A percentile compares a stretch with the other conserved stretches of the same genome.
Conservation (phyloP, 2,113 vertebrate species). For the Smithornis capensis region DNA sequence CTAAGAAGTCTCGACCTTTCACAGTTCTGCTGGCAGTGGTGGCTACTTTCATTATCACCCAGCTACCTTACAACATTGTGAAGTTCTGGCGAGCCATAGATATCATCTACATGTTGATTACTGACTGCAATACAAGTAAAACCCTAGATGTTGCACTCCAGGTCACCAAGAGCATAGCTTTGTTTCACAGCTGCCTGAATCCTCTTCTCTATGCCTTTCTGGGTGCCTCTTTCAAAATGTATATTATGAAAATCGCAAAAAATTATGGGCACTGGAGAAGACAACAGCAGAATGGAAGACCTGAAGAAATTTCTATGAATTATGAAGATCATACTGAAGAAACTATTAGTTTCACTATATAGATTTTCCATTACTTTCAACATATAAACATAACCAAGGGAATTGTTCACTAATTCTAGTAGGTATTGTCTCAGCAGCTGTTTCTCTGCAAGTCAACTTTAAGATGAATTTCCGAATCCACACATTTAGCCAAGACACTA, state of each 20-base stretch:
- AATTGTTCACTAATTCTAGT: neutral
- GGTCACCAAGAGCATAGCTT: conserved; percentile 85
- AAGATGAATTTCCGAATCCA: neutral
- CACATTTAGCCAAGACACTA: neutral
- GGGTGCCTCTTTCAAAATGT: conserved; percentile 85
- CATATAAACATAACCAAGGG: neutral
- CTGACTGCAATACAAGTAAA: conserved; percentile 82
- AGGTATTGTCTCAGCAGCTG: neutral
- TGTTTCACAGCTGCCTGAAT: conserved; percentile 91
- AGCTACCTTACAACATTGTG: conserved; percentile 88
- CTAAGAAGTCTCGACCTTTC: conserved; percentile 79
- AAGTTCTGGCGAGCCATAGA: conserved; percentile 87
- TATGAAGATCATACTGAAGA: conserved; percentile 65
- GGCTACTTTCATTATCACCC: conserved; percentile 84
- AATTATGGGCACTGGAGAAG: conserved; percentile 68
- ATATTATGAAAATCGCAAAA: conserved; percentile 81
- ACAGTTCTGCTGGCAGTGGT: conserved; percentile 84
- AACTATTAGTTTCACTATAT: conserved; percentile 79
- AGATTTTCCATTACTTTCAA: neutral
- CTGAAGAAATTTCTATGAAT: conserved; percentile 75
- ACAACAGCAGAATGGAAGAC: conserved; percentile 38
- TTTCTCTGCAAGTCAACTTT: neutral
- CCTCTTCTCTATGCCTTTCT: conserved; percentile 87
- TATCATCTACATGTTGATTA: conserved; percentile 81
- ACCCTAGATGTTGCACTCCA: conserved; percentile 81